Evolutionary conservation across 2,797 vertebrate genomes (phyloP).

Genomic region (Coendou prehensilis): DNA sequence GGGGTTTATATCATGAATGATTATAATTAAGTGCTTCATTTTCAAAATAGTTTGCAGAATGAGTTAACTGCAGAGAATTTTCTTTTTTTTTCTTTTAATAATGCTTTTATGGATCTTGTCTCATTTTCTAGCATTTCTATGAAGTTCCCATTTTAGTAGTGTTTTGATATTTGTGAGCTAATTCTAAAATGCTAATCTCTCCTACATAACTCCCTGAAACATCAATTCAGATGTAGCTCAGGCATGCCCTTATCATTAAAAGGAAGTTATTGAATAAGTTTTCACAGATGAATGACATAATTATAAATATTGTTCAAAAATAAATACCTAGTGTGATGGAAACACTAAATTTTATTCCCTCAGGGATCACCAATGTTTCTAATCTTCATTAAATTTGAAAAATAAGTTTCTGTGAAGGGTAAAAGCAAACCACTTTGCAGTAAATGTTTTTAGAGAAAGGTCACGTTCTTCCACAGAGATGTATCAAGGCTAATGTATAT

Average conservation of each 20-base stretch:
- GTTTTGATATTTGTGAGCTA: slow-evolving; percentile 41
- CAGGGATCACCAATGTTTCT: slow-evolving; percentile 31
- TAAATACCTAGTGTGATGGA: slow-evolving; percentile 32
- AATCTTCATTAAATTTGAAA: slow-evolving; percentile 60
- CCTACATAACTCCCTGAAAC: slow-evolving; percentile 4
- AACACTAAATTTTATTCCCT: slow-evolving; percentile 63
- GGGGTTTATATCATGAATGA: slow-evolving; percentile 37
- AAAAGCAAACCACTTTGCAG: slow-evolving; percentile 14
- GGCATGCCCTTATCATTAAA: background rate
- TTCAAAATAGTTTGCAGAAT: slow-evolving; percentile 1
- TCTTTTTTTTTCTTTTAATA: background rate
- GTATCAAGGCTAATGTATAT: slow-evolving; percentile 62
- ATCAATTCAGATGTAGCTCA: slow-evolving; percentile 47
- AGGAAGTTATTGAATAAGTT: slow-evolving; percentile 49
- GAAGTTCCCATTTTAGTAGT: background rate
- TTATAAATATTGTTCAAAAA: slow-evolving; percentile 51
- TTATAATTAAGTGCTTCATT: background rate
- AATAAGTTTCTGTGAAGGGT: slow-evolving; percentile 6
- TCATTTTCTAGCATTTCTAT: background rate
- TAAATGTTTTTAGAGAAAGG: slow-evolving; percentile 57
- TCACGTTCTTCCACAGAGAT: slow-evolving; percentile 6
- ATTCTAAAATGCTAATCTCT: slow-evolving; percentile 42
- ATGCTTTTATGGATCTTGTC: background rate
- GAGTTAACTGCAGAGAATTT: background rate
- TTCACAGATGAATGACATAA: slow-evolving; percentile 7